Percentiles rank a stretch among this genome's conserved stretches.
These are phyloP conservation scores for Ormyrus thymus DNA, from an alignment of 2,888 invertebrate species.

Conservation along the genomic window DNA sequence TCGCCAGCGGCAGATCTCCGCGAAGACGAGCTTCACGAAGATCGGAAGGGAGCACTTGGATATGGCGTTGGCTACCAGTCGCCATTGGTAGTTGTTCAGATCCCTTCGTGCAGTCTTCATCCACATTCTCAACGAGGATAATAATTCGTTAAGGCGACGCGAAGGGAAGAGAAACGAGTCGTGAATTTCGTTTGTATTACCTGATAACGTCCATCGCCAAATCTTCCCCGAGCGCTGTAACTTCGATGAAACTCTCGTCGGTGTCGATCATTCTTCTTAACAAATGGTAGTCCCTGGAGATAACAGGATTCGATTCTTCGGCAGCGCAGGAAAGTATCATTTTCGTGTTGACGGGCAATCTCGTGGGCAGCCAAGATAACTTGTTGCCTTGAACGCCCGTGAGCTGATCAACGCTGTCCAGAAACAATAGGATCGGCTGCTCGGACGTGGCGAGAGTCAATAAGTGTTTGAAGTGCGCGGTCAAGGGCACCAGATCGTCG, in stretches of 20 bases:
- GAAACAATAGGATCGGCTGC: slow-evolving; percentile 91
- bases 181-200: slow-evolving; percentile 9
- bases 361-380: slow-evolving; percentile 95
- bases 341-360: slow-evolving; percentile 93
- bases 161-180: background rate
- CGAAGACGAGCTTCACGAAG: slow-evolving; percentile 97
- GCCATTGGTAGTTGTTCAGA: slow-evolving; percentile 95
- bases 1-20: slow-evolving; percentile 97
- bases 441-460: slow-evolving; percentile 87
- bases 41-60: slow-evolving; percentile 95
- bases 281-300: slow-evolving; percentile 91
- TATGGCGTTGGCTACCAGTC: slow-evolving; percentile 94
- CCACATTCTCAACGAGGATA: slow-evolving; percentile 83
- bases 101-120: slow-evolving; percentile 92
- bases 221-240: slow-evolving; percentile 92
- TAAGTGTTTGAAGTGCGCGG: slow-evolving; percentile 96
- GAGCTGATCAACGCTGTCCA: slow-evolving; percentile 98
- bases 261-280: slow-evolving; percentile 91
- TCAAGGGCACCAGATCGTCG: slow-evolving; percentile 95
- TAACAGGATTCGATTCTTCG: slow-evolving; percentile 89
- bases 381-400: slow-evolving; percentile 96
- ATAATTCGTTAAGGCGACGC: background rate
- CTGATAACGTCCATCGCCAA: slow-evolving; percentile 93
- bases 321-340: slow-evolving; percentile 94
- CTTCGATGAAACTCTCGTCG: slow-evolving; percentile 92